Conservation (phyloP, 2,113 vertebrate species). For the Urocynchramus pylzowi region DNA sequence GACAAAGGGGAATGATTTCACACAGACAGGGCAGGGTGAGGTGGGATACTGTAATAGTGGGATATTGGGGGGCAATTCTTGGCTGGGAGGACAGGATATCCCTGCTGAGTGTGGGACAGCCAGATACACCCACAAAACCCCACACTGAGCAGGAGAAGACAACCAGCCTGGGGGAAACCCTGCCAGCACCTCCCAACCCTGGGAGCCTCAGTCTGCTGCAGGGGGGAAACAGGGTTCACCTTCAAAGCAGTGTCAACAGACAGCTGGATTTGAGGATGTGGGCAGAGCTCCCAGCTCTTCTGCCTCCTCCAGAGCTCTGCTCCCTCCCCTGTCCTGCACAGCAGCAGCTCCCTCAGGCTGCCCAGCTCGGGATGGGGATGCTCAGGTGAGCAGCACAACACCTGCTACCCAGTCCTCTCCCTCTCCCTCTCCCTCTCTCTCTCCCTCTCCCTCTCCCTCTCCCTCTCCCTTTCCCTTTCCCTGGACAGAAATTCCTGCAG, state of each 20-base stretch:
- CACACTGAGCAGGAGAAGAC: rapidly evolving
- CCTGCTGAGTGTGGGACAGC: rapidly evolving
- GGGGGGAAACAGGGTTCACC: neutral
- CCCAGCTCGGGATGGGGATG: rapidly evolving
- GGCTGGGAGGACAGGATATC: rapidly evolving
- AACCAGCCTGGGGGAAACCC: neutral
- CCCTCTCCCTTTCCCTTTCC: too few relatives aligned
- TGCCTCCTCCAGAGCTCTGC: neutral
- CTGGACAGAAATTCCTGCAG: rapidly evolving
- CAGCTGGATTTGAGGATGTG: rapidly evolving
- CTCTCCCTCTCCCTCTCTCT: too few relatives aligned
- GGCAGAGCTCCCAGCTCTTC: neutral
- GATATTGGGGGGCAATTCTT: neutral
- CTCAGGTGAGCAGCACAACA: too few relatives aligned
- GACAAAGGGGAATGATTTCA: neutral
- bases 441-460: too few relatives aligned
- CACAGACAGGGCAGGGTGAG: neutral
- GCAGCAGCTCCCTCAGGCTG: neutral
- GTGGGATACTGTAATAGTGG: too few relatives aligned
- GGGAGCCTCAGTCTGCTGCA: too few relatives aligned
- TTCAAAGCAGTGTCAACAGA: rapidly evolving
- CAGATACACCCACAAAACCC: rapidly evolving
- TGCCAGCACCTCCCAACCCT: rapidly evolving
- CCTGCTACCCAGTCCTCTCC: too few relatives aligned
- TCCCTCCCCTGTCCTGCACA: too few relatives aligned